phyloP scores from a whole-genome alignment of 2,797 vertebrate species.

The Mormyrus proboscirostris region DNA sequence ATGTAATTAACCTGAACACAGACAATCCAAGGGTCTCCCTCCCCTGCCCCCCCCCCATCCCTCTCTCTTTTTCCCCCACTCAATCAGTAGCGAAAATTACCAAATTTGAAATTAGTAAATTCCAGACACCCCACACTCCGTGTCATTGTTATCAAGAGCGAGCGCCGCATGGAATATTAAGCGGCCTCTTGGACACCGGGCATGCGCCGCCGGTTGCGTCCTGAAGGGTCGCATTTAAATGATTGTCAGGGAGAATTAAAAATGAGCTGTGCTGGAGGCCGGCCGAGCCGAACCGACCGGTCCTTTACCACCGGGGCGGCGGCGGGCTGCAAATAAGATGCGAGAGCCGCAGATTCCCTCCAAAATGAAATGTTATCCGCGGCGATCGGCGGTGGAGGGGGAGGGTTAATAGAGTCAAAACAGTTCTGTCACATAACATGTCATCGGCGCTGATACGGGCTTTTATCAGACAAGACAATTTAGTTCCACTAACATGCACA shows the following conservation, averaged over 20 bases:
- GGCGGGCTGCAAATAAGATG: constrained; percentile 37
- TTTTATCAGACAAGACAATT: constrained; percentile 59
- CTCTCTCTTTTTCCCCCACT: constrained; percentile 43
- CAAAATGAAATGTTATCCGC: constrained; percentile 53
- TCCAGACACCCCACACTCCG: constrained; percentile 49
- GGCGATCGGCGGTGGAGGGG: constrained; percentile 23
- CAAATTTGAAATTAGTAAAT: constrained; percentile 65
- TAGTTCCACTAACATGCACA: constrained; percentile 43
- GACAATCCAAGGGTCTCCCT: constrained; percentile 49
- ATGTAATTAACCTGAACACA: constrained; percentile 73
- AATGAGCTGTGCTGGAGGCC: constrained; percentile 30
- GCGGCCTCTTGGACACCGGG: constrained; percentile 50
- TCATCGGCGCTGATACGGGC: constrained; percentile 52
- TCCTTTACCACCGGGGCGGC: constrained; percentile 26
- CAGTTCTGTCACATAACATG: constrained; percentile 38
- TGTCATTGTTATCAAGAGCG: constrained; percentile 43
- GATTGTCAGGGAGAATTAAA: constrained; percentile 56
- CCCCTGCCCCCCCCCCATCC: neutral
- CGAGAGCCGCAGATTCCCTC: constrained; percentile 40
- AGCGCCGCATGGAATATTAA: constrained; percentile 50
- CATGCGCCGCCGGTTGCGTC: constrained; percentile 47
- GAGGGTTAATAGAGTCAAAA: constrained; percentile 48
- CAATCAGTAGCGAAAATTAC: constrained; percentile 63
- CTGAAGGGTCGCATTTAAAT: constrained; percentile 54
- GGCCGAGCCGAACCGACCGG: constrained; percentile 42